Percentiles rank a stretch among this genome's conserved stretches.
phyloP scores from a whole-genome alignment of 2,888 invertebrate species.

The Bruchidius siliquastri region DNA sequence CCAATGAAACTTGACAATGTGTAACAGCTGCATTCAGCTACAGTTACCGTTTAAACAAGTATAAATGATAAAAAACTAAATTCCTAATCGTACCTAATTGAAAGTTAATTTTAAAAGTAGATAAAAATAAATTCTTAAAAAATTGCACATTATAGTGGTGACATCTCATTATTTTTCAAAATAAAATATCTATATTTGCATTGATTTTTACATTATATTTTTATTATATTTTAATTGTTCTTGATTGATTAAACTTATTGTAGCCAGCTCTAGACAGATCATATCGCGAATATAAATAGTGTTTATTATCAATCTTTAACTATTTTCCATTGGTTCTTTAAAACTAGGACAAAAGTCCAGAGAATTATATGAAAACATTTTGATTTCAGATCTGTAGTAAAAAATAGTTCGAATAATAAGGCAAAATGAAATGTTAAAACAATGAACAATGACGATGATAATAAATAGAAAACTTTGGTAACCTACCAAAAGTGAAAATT shows the following conservation, averaged over 20 bases:
- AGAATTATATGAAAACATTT: too few species aligned
- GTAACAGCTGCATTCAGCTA: not conserved
- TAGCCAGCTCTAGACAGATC: too few species aligned
- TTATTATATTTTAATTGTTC: not conserved
- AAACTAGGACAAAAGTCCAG: too few species aligned
- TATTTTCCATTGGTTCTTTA: too few species aligned
- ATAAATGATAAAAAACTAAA: not conserved
- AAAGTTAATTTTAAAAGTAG: not conserved
- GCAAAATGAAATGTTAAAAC: too few species aligned
- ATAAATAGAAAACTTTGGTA: too few species aligned
- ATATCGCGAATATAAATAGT: too few species aligned
- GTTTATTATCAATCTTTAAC: too few species aligned
- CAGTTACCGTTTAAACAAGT: not conserved
- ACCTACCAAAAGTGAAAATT: too few species aligned
- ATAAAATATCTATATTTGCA: not conserved
- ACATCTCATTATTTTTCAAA: not conserved
- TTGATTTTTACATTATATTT: not conserved
- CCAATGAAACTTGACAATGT: not conserved
- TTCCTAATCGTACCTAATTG: not conserved
- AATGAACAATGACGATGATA: too few species aligned
- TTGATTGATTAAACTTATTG: not conserved
- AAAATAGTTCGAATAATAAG: too few species aligned
- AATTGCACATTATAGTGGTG: not conserved
- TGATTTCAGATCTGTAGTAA: too few species aligned
- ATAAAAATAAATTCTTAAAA: not conserved